Evolutionary conservation across 1,140 invertebrate species (phyloP).

Genomic region (Lasioglossum baleicum): DNA sequence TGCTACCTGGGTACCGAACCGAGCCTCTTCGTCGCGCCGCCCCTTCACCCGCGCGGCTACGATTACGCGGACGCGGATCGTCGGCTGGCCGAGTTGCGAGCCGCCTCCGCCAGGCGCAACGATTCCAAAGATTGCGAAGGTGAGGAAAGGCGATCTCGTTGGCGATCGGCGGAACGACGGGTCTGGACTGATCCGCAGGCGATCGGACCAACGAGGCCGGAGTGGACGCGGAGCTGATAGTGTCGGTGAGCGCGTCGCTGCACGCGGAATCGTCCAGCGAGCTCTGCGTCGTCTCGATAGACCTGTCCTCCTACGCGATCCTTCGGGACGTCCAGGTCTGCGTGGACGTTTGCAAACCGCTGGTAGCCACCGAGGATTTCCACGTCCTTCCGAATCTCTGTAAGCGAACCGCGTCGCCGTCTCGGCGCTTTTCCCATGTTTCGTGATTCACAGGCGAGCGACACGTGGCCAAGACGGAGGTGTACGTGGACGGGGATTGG

Average conservation of each 20-base stretch:
- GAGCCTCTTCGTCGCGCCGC: constrained; percentile 87
- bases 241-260: constrained; percentile 73
- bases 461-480: constrained; percentile 52
- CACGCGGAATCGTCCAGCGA: no score
- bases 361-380: constrained; percentile 76
- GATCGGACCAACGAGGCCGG: constrained; percentile 57
- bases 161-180: no score
- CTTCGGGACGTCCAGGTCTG: constrained; percentile 81
- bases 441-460: constrained; percentile 69
- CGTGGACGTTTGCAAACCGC: constrained; percentile 79
- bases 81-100: constrained; percentile 85
- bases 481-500: constrained; percentile 56
- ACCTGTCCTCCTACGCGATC: constrained; percentile 78
- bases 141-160: no score
- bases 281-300: no score
- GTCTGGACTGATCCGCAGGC: constrained; percentile 70
- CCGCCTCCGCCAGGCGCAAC: no score
- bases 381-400: constrained; percentile 79
- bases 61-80: constrained; percentile 86
- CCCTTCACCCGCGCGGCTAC: constrained; percentile 82
- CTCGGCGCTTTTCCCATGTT: no score
- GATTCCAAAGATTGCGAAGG: no score
- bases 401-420: no score
- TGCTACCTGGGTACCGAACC: constrained; percentile 93
- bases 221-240: constrained; percentile 76